phyloP scores from a whole-genome alignment of 1,140 invertebrate genomes.

The Megathymus violae region DNA sequence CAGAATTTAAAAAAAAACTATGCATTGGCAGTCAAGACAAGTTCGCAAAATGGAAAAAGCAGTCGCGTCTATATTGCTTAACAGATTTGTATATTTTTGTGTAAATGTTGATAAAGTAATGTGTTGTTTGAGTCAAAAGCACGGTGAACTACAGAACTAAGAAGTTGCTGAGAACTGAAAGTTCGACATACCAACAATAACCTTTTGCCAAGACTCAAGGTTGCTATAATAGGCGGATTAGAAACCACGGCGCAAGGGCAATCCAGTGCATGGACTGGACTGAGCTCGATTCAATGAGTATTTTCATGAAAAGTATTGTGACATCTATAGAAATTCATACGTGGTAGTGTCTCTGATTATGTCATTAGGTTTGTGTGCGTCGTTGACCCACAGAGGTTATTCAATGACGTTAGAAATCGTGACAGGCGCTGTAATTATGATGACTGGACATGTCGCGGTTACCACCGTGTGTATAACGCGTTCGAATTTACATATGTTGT shows the following conservation, averaged over 20 bases:
- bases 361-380: constrained; percentile 62
- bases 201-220: constrained; percentile 17
- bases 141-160: too few species aligned
- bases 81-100: too few species aligned
- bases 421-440: constrained; percentile 51
- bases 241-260: constrained; percentile 20
- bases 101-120: too few species aligned
- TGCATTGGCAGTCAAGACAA: too few species aligned
- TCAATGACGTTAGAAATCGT: constrained; percentile 59
- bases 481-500: too few species aligned
- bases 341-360: constrained; percentile 45
- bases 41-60: too few species aligned
- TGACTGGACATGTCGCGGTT: too few species aligned
- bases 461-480: too few species aligned
- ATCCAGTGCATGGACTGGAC: neutral
- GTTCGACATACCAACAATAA: constrained; percentile 20
- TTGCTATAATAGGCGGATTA: constrained; percentile 12
- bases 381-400: constrained; percentile 61
- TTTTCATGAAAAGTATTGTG: constrained; percentile 47
- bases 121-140: too few species aligned
- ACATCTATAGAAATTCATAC: constrained; percentile 44
- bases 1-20: too few species aligned
- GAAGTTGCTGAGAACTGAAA: constrained; percentile 12
- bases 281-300: constrained; percentile 1
- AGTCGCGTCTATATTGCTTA: too few species aligned